phyloP scores from a whole-genome alignment of 2,113 vertebrate genomes.

The Turdus rufiventris region DNA sequence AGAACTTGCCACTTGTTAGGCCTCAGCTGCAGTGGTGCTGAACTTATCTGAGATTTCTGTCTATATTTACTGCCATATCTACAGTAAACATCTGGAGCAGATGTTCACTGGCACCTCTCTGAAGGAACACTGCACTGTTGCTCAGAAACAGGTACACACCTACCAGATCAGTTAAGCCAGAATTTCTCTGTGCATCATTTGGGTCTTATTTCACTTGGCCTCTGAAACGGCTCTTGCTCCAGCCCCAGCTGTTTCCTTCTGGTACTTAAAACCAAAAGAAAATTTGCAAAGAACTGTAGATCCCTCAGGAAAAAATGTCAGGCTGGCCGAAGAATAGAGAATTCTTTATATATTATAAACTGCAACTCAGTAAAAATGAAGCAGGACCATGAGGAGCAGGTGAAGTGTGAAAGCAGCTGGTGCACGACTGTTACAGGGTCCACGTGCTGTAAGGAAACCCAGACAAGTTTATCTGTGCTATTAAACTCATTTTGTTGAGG shows the following conservation, averaged over 20 bases:
- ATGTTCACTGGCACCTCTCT: not conserved
- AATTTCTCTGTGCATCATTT: not conserved
- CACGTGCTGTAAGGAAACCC: not conserved
- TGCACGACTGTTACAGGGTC: not conserved
- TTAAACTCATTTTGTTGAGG: not conserved
- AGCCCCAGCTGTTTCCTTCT: not conserved
- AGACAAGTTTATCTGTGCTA: not conserved
- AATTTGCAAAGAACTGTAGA: not conserved
- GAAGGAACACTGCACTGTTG: not conserved
- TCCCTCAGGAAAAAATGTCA: not conserved
- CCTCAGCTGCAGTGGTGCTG: not conserved
- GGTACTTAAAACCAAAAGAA: not conserved
- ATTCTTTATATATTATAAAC: not conserved
- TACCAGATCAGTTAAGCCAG: not conserved
- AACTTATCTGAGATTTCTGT: not conserved
- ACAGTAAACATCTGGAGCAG: not conserved
- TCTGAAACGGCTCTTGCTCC: not conserved
- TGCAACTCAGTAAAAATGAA: not conserved
- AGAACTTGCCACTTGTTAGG: not conserved
- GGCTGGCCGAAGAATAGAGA: not conserved
- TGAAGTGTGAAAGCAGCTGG: not conserved
- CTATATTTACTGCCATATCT: not conserved
- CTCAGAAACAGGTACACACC: not conserved
- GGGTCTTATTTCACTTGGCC: not conserved
- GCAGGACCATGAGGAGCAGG: not conserved